Conservation (phyloP, 1,140 invertebrate species). For the Macrocentrus cingulum region DNA sequence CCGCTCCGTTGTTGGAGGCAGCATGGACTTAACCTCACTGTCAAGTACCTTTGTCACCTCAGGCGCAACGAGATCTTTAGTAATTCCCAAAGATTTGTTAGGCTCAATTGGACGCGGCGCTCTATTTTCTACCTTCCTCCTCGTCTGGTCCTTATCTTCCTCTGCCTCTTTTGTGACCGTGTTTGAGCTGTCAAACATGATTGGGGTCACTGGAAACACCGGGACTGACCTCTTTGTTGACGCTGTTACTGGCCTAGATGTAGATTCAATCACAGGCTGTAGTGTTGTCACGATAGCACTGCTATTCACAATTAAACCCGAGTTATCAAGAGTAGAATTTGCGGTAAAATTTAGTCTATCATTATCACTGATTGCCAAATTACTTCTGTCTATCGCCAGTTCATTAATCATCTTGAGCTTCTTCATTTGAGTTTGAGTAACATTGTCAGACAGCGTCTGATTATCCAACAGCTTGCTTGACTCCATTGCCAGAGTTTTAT, state of each 20-base stretch:
- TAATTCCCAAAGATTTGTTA: slow-evolving; percentile 32
- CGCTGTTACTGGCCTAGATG: slow-evolving; percentile 13
- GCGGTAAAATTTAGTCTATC: slow-evolving; percentile 2
- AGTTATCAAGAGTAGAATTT: slow-evolving; percentile 2
- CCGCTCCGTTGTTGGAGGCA: slow-evolving; percentile 25
- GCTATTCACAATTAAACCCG: background rate
- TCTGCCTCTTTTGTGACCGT: slow-evolving; percentile 10
- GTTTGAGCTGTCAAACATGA: slow-evolving; percentile 30
- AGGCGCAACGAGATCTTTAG: slow-evolving; percentile 43
- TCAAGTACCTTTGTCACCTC: slow-evolving; percentile 54
- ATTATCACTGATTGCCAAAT: background rate
- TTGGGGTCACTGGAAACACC: slow-evolving; percentile 42
- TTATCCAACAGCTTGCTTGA: slow-evolving; percentile 4
- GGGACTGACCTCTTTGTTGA: slow-evolving; percentile 20
- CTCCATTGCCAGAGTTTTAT: slow-evolving; percentile 11
- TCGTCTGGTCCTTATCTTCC: background rate
- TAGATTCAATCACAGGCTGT: slow-evolving; percentile 14
- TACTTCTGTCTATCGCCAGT: background rate
- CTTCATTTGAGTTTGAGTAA: background rate
- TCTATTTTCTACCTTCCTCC: slow-evolving; percentile 6
- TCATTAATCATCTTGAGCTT: background rate
- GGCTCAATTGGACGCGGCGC: slow-evolving; percentile 5
- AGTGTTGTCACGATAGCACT: slow-evolving; percentile 20
- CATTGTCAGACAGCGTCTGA: slow-evolving; percentile 1
- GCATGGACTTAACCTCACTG: too few relatives aligned